Evolutionary conservation across 2,113 vertebrate genomes (phyloP).

Genomic region (Rhinogobius similis): DNA sequence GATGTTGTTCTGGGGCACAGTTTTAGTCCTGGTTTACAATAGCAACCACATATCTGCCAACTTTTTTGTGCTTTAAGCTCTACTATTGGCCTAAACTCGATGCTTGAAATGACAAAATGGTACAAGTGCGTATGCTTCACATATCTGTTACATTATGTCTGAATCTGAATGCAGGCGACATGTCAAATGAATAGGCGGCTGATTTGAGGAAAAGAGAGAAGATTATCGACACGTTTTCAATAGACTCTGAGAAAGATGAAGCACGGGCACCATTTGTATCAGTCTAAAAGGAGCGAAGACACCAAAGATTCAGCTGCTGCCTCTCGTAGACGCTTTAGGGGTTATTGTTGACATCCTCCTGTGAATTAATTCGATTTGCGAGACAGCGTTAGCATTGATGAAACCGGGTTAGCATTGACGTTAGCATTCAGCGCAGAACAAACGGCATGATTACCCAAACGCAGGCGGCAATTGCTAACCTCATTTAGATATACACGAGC

Average conservation of each 20-base stretch:
- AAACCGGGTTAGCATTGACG: conserved; percentile 70
- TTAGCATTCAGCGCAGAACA: conserved; percentile 74
- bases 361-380: conserved; percentile 70
- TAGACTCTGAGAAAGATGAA: conserved; percentile 20
- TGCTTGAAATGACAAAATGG: neutral
- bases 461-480: conserved; percentile 51
- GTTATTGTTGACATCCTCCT: conserved; percentile 69
- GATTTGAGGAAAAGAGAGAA: conserved; percentile 47
- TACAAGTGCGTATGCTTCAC: conserved; percentile 5
- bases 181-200: conserved; percentile 43
- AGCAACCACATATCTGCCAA: neutral
- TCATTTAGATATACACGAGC: conserved; percentile 50
- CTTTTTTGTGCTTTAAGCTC: neutral
- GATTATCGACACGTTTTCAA: conserved; percentile 48
- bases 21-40: neutral
- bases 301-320: conserved; percentile 68
- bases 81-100: neutral
- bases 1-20: neutral
- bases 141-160: conserved; percentile 31
- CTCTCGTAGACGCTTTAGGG: conserved; percentile 57
- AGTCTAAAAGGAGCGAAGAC: conserved; percentile 44
- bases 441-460: conserved; percentile 70
- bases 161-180: conserved; percentile 23
- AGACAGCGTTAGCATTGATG: conserved; percentile 63
- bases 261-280: conserved; percentile 48